Evolutionary conservation across 2,888 invertebrate species (phyloP).

Genomic region (Caenorhabditis sp.): DNA sequence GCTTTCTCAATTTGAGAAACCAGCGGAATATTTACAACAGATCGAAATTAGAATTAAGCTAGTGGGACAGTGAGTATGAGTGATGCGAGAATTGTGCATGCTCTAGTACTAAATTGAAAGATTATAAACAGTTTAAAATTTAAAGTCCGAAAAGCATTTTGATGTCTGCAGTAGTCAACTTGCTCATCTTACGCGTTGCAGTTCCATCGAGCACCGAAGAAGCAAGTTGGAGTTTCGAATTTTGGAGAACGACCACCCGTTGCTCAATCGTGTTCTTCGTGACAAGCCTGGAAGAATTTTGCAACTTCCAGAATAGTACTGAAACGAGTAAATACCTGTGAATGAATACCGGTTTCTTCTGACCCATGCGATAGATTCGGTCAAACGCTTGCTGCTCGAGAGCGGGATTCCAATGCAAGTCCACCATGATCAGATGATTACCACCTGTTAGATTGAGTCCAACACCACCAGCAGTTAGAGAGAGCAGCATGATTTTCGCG

Average conservation of each 20-base stretch:
- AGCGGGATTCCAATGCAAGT: conserved; percentile 97
- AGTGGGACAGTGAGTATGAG: too few species aligned
- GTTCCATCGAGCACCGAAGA: conserved; percentile 80
- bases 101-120: not conserved
- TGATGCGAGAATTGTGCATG: not conserved
- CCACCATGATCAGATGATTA: conserved; percentile 92
- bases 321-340: conserved; percentile 88
- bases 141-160: conserved; percentile 74
- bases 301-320: not conserved
- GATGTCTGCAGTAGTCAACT: conserved; percentile 78
- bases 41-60: not conserved
- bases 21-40: not conserved
- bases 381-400: conserved; percentile 96
- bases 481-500: conserved; percentile 88
- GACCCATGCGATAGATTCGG: conserved; percentile 93
- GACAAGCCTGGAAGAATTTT: conserved; percentile 87
- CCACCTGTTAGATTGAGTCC: conserved; percentile 96
- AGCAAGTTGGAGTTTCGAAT: conserved; percentile 90
- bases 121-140: not conserved
- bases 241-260: conserved; percentile 90
- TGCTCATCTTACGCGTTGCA: conserved; percentile 75
- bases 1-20: not conserved
- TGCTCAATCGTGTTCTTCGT: conserved; percentile 93
- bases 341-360: conserved; percentile 89
- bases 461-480: conserved; percentile 95